phyloP scores from a whole-genome alignment of 1,140 invertebrate species.

The Neodiprion lecontei region DNA sequence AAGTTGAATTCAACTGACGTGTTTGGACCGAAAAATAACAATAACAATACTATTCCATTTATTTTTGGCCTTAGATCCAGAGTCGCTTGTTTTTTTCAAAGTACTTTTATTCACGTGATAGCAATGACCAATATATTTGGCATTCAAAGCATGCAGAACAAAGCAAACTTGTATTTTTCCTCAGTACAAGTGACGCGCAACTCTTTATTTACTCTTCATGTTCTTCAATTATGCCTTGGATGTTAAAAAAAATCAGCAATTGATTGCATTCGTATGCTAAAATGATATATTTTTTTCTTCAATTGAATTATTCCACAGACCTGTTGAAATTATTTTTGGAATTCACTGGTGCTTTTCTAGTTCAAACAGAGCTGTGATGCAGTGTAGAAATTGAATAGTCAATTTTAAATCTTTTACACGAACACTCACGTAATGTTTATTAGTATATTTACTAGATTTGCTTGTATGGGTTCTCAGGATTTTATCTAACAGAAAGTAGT shows the following conservation, averaged over 20 bases:
- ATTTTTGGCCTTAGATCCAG: constrained; percentile 21
- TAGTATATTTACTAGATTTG: not conserved
- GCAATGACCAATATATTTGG: constrained; percentile 31
- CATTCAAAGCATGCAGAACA: constrained; percentile 28
- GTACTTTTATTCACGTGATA: constrained; percentile 12
- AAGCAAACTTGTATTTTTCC: constrained; percentile 24
- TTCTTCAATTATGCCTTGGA: not conserved
- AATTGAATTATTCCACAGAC: not conserved
- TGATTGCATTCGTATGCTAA: not conserved
- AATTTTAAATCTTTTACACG: not conserved
- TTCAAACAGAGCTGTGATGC: not conserved
- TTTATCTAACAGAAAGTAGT: not conserved
- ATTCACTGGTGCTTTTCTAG: not conserved
- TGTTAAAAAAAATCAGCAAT: not conserved
- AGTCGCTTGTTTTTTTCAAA: constrained; percentile 16
- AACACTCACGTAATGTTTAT: not conserved
- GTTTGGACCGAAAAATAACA: constrained; percentile 1
- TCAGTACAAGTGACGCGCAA: not conserved
- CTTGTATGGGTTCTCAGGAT: constrained; percentile 8
- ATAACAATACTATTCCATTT: constrained; percentile 8
- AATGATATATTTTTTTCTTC: not conserved
- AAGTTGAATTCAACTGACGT: not conserved
- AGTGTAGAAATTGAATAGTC: not conserved
- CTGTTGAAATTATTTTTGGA: not conserved
- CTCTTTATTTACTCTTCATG: not conserved